Evolutionary conservation across 1,140 invertebrate genomes (phyloP).

Genomic region (Aricia agestis): DNA sequence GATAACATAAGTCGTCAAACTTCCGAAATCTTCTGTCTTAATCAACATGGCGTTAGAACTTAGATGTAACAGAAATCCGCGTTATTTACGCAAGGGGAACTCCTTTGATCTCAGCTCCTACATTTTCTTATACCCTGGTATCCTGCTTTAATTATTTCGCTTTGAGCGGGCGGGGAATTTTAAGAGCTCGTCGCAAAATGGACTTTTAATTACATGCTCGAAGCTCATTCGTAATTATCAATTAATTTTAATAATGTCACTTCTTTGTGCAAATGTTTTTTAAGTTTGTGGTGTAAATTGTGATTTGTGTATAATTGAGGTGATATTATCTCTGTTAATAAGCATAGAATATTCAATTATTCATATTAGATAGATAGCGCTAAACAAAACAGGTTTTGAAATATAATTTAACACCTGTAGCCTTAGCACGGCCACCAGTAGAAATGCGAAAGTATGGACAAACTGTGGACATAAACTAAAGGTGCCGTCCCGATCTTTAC

Average conservation of each 20-base stretch:
- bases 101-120: slow-evolving; percentile 60
- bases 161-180: slow-evolving; percentile 66
- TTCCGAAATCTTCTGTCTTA: background rate
- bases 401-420: too few relatives aligned
- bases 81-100: slow-evolving; percentile 59
- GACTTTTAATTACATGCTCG: slow-evolving; percentile 62
- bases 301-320: too few relatives aligned
- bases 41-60: slow-evolving; percentile 20
- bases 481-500: too few relatives aligned
- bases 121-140: slow-evolving; percentile 51
- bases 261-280: slow-evolving; percentile 13
- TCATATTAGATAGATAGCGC: too few relatives aligned
- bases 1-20: background rate
- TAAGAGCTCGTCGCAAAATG: slow-evolving; percentile 68
- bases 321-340: background rate
- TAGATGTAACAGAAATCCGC: slow-evolving; percentile 51
- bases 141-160: slow-evolving; percentile 69
- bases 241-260: slow-evolving; percentile 32
- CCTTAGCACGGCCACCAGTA: too few relatives aligned
- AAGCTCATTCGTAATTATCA: slow-evolving; percentile 42
- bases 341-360: too few relatives aligned
- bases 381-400: too few relatives aligned
- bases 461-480: too few relatives aligned
- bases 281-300: background rate
- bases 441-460: too few relatives aligned